These are phyloP conservation scores for Emys orbicularis DNA, from an alignment of 2,797 vertebrate genomes.

Conservation along the genomic window DNA sequence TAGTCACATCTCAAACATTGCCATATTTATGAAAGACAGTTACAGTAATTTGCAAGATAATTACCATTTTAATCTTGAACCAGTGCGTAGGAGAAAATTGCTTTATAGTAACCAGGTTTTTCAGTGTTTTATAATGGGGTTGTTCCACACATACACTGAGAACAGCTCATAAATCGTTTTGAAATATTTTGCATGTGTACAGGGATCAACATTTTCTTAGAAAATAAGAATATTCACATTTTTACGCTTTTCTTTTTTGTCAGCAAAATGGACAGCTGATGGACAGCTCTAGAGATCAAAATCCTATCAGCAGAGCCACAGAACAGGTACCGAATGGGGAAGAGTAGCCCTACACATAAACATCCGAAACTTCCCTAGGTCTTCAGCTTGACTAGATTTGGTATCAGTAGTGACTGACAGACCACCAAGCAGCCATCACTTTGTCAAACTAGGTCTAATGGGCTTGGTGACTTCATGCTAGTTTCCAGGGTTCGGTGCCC, in stretches of 20 bases:
- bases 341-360: background rate
- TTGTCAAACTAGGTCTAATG: background rate
- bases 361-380: too few species aligned
- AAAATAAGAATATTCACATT: background rate
- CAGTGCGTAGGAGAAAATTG: background rate
- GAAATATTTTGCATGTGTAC: background rate
- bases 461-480: background rate
- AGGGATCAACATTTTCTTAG: background rate
- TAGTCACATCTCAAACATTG: background rate
- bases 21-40: constrained; percentile 24
- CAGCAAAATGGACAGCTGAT: background rate
- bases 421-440: too few species aligned
- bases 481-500: background rate
- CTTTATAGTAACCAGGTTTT: constrained; percentile 33
- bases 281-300: background rate
- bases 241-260: background rate
- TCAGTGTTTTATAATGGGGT: background rate
- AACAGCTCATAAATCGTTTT: background rate
- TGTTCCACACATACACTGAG: background rate
- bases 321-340: background rate
- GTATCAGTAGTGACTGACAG: background rate
- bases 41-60: constrained; percentile 61
- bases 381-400: background rate
- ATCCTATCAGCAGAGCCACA: background rate
- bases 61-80: constrained; percentile 54